phyloP scores from a whole-genome alignment of 1,140 invertebrate species.

The Tribolium madens region DNA sequence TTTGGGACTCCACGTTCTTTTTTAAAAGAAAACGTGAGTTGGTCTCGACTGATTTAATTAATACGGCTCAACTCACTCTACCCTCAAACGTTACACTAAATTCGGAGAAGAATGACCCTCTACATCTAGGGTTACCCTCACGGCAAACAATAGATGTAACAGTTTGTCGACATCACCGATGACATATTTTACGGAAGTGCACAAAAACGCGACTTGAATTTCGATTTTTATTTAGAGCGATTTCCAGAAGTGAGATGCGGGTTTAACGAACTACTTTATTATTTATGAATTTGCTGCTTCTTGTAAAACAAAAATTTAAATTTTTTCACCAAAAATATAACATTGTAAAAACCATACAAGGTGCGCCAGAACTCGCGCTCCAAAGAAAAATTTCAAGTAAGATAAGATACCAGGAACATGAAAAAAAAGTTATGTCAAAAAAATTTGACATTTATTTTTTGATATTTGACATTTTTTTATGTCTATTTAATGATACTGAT shows the following conservation, averaged over 20 bases:
- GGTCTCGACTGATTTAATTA: not conserved
- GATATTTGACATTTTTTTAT: too few species aligned
- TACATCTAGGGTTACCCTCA: slow-evolving; percentile 3
- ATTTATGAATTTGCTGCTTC: too few species aligned
- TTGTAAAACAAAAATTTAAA: too few species aligned
- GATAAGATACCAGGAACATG: too few species aligned
- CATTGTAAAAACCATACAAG: too few species aligned
- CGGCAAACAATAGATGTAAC: slow-evolving; percentile 17
- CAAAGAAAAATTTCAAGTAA: too few species aligned
- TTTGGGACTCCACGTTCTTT: not conserved
- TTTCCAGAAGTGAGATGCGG: not conserved
- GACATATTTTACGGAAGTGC: slow-evolving; percentile 6
- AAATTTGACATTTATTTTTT: too few species aligned
- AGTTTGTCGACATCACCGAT: slow-evolving; percentile 10
- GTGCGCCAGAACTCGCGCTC: too few species aligned
- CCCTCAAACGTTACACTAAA: not conserved
- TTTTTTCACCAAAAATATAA: too few species aligned
- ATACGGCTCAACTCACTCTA: not conserved
- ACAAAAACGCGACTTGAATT: not conserved
- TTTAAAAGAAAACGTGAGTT: not conserved
- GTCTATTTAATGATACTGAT: too few species aligned
- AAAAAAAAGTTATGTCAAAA: too few species aligned
- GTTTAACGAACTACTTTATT: not conserved
- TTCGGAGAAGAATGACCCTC: slow-evolving; percentile 6
- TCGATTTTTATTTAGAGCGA: not conserved